Base-by-base conservation (phyloP, 2,888 invertebrate genomes). In the Eucera pruinosa region DNA sequence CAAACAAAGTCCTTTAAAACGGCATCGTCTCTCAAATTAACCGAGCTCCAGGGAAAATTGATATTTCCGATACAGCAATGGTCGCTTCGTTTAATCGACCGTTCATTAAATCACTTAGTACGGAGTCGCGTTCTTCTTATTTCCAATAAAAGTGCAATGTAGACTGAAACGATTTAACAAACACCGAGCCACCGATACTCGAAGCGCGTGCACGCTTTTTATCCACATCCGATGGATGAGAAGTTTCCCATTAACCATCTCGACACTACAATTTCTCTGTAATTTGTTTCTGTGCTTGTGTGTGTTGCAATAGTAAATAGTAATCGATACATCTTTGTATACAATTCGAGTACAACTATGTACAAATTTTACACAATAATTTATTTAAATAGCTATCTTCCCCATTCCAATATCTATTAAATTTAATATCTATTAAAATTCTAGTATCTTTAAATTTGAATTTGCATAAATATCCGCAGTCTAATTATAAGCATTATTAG, bases 31-130 rank as follows among this genome's bases (percentile, higher is more conserved):
- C 33, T 41, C 62, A 69, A 64, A 69, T 62, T 69, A 69, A 43
- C 27, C 65, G 23, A 65, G 43, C 11, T 62, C 11, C 18, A 13
- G 43, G 27, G 15, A 39, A 54, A 47, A 54, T 54, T 54, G 23
- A 69, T 54, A 47, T 64, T 64, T 18, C 69, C 27, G 33, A 64
- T 54, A 54, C 45, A 54, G 39, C 65, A 54, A 54, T 52, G 52
- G 57, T 30, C 27, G 36, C 54, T 39, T 7, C 52, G 43, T 23
- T 70, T 54, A 25, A 43, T 52, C 30, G 41, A 18, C 30, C 45
- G 39, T 72, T 71, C 58, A 71, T 71, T 61, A 52, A 70, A 61
- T 55, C 54, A 71, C 54, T 71, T 33, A 36, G 30, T 15, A 45
- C 54, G 18, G 13, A n/a, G n/a, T n/a, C 45, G 6, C 18, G 30